Evolutionary conservation across 2,888 invertebrate species (phyloP), one percentile per base, ranked within the genome.

Genomic region (Mesorhabditis spiculigera): DNA sequence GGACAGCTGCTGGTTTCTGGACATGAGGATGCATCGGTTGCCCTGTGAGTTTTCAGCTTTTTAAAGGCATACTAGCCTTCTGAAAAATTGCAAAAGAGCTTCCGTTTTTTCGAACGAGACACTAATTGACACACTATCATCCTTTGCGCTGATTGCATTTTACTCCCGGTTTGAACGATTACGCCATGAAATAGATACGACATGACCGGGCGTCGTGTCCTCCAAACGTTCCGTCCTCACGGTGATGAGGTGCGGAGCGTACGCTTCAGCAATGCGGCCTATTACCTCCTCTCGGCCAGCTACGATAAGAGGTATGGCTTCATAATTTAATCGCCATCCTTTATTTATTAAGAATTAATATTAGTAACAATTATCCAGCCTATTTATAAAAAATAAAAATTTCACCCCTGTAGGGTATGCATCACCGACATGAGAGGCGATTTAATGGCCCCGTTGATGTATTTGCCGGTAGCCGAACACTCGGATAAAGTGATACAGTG

Each of bases 401-500:
- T 41, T 71, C 43, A 43, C 42, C 13, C n/a, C 63, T 73, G 13
- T 73, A 82, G 85, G 68, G 79, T 86, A 13, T 84, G 82, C 8
- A 84, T 86, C 65, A 85, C 86, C 4, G 86, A 86, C 66, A 83
- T 88, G 88, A 63, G 88, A 92, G 94, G 96, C 79, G 97, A 98
- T 88, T 89, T 98, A 76, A 94, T 95, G 43, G 91, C 93, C 86
- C 92, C 95, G 4, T 89, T 98, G 76, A 95, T 94, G 13, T 95
- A 95, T 85, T 94, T 97, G 42, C 93, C 93, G 0, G 96, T 97
- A 4, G 97, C 96, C 5, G 93, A 95, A 78, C 97, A 98, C 86
- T 91, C 92, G 74, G 97, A 98, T 88, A 98, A 98, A 89, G 95
- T 95, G 62, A 97, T 98, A 82, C 95, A 96, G 63, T 95, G 94